Base-by-base conservation (phyloP, 2,797 vertebrate species). In the Prionace glauca region DNA sequence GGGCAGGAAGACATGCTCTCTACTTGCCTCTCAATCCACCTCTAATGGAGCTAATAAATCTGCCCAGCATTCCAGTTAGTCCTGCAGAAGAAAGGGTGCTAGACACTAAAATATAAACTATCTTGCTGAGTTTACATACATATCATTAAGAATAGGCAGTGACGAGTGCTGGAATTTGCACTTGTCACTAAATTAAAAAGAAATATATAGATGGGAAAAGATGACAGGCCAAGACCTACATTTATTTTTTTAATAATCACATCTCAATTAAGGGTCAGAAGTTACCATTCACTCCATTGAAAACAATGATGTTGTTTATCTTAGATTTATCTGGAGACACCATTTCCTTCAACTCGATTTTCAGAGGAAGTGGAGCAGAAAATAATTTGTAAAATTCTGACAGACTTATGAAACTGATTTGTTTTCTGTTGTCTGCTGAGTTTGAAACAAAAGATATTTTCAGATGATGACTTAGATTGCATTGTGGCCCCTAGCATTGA, bases 271-370 rank as follows among this genome's bases (percentile, higher is more conserved):
- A 74, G 45, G 45, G 45, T 95, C 93, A 95, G 93, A 95, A 16
- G 26, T 95, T 45, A 95, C 9, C 72, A 95, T 56, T 95, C 93
- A 95, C 29, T 77, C 93, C 69, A 29, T 56, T 74, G 69, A 77
- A 95, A 94, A 50, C 71, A 95, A 95, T 95, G 71, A 56, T 95
- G 45, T 74, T 94, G 26, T 72, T 74, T 94, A 72, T 45, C 20
- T 94, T 94, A 56, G 92, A 50, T 94, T 50, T 74, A 94, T 71
- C 92, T 45, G 36, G 92, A 20, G 92, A 50, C 92, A 94, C 41
- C 92, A 94, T 32, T 74, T 72, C 93, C 69, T 77, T n/a, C 36
- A 45, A 95, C 7, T 56, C 7, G 29, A 95, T 56, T 45, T 74
- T 32, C 45, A 74, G 71, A 95, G 93, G 93, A 74, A 95, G 72